Percentiles rank a stretch among this genome's conserved stretches.
phyloP scores from a whole-genome alignment of 2,888 invertebrate species.

The Aspidiotus destructor region DNA sequence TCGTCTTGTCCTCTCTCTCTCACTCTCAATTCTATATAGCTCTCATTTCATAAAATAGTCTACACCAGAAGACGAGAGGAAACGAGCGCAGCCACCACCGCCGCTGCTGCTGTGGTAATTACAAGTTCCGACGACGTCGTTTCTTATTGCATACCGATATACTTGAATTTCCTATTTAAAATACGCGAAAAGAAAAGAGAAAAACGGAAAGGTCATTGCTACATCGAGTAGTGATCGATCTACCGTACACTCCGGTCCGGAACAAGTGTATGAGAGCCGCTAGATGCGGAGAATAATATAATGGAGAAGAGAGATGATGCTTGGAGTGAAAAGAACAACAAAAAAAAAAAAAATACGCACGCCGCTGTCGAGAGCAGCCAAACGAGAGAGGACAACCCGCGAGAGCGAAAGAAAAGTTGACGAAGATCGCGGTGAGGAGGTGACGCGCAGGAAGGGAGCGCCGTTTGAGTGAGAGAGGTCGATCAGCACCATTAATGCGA shows the following conservation, averaged over 20 bases:
- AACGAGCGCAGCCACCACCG: too few relatives aligned
- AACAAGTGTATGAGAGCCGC: too few relatives aligned
- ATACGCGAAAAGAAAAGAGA: not conserved
- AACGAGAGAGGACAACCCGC: not conserved
- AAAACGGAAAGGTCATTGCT: conserved; percentile 1
- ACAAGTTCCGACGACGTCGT: not conserved
- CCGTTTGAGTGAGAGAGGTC: conserved; percentile 9
- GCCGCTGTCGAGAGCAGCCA: conserved; percentile 33
- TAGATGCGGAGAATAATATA: not conserved
- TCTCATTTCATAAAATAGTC: too few relatives aligned
- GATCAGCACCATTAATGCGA: conserved; percentile 24
- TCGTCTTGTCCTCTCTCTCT: too few relatives aligned
- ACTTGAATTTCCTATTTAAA: conserved; percentile 4
- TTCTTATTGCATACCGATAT: conserved; percentile 1
- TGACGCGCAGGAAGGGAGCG: not conserved
- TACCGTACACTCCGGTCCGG: not conserved
- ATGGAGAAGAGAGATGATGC: conserved; percentile 5
- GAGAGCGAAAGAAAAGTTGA: conserved; percentile 10
- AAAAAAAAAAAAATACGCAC: conserved; percentile 23
- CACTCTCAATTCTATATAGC: too few relatives aligned
- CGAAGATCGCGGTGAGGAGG: conserved; percentile 3
- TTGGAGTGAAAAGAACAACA: conserved; percentile 30
- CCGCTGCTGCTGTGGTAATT: not conserved
- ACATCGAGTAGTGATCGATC: not conserved
- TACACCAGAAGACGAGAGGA: too few relatives aligned